Evolutionary conservation across 2,797 vertebrate species (phyloP), one percentile per base, ranked within the genome.

Genomic region (Discoglossus pictus): DNA sequence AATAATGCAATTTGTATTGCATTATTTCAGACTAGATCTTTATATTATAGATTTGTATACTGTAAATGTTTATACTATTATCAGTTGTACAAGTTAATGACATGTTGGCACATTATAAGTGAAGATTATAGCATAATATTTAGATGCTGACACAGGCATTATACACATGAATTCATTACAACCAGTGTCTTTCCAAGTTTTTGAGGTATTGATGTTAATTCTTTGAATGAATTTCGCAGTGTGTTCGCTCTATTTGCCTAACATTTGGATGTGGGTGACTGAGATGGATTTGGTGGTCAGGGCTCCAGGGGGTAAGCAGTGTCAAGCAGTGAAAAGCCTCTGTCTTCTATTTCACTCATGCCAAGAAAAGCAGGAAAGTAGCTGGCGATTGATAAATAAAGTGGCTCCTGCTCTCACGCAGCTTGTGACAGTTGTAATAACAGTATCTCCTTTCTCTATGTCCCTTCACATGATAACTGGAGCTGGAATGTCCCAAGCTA

Each of bases 371-470:
- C 53, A 58, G 55, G 68, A 76, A 60, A 44, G 59, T 72, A 76
- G 18, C 61, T 69, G 73, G 54, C 73, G 77, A 78, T 62, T 67
- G 73, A 58, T 79, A 60, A 20, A 61, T 76, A 65, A 68, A 77
- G 67, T 55, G 73, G 39, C 61, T 72, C 61, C 73, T 0, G 2
- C 48, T 48, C 63, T 75, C 50, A 55, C 72, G 0, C 1, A 68
- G 13, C 74, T 60, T 24, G 71, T 7, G 0, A 17, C 56, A 16
- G 23, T 69, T 77, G 74, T 79, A 75, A 81, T 79, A 81, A 70
- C 74, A 78, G 48, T 52, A 56, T 62, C 51, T 23, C 15, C 25
- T 64, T 18, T 64, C 52, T n/a, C 11, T 27, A 21, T 40, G 39
- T 23, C 54, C 40, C 44, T 56, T 63, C 52, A 70, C 24, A 56